These are phyloP conservation scores for Enteromius thamalakanensis DNA, from an alignment of 2,797 vertebrate genomes.

Conservation along the genomic window DNA sequence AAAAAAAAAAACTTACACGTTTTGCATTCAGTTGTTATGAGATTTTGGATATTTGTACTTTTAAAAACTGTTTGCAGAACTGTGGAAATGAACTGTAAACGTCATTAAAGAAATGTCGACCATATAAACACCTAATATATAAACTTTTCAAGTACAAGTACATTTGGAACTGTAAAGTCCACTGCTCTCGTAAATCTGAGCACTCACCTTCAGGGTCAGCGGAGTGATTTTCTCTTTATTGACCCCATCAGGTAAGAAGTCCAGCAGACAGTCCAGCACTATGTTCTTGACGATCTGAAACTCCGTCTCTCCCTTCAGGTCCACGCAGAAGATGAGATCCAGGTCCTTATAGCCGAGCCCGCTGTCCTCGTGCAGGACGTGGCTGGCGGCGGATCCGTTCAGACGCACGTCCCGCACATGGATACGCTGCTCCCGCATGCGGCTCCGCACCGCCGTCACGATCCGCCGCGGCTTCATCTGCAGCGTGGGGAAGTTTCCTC, in stretches of 20 bases:
- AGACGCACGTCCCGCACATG: slow-evolving; percentile 91
- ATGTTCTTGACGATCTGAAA: slow-evolving; percentile 98
- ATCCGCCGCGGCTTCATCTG: slow-evolving; percentile 95
- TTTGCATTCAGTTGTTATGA: neutral
- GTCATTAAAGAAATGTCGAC: neutral
- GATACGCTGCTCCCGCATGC: slow-evolving; percentile 90
- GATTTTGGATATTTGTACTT: neutral
- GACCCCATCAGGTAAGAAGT: slow-evolving; percentile 96
- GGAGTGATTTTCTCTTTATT: slow-evolving; percentile 97
- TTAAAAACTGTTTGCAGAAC: neutral
- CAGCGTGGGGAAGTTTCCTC: slow-evolving; percentile 97
- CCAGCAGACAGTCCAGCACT: slow-evolving; percentile 96
- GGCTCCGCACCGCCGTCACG: slow-evolving; percentile 92
- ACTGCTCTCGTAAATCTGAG: neutral
- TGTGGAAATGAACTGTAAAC: neutral
- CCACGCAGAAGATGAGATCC: slow-evolving; percentile 97
- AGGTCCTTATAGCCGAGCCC: slow-evolving; percentile 98
- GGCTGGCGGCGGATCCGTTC: slow-evolving; percentile 96
- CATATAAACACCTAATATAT: neutral
- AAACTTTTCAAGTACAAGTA: neutral
- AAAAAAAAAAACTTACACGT: neutral
- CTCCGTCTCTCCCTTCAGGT: slow-evolving; percentile 91
- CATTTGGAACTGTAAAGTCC: neutral
- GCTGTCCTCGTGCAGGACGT: slow-evolving; percentile 93
- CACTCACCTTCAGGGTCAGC: slow-evolving; percentile 92